A percentile compares a stretch with the other conserved stretches of the same genome.
phyloP scores from a whole-genome alignment of 2,113 vertebrate genomes.

The Mohoua ochrocephala region DNA sequence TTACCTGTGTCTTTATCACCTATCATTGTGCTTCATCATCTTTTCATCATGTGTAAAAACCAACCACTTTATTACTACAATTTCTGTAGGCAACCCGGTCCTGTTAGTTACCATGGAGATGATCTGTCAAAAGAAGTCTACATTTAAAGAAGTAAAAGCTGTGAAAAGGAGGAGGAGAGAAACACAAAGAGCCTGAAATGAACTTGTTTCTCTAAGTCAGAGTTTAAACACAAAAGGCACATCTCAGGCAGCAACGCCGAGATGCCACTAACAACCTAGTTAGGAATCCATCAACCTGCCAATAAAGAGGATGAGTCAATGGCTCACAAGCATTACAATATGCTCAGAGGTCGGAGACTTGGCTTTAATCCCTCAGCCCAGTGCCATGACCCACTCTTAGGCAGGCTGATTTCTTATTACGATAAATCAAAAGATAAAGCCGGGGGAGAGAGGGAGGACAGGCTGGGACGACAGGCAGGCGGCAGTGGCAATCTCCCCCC shows the following conservation, averaged over 20 bases:
- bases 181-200: slow-evolving; percentile 55
- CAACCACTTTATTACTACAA: slow-evolving; percentile 60
- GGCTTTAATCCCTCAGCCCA: background rate
- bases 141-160: slow-evolving; percentile 51
- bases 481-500: background rate
- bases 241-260: background rate
- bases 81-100: slow-evolving; percentile 46
- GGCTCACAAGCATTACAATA: background rate
- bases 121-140: slow-evolving; percentile 47
- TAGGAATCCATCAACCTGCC: slow-evolving; percentile 48
- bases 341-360: background rate
- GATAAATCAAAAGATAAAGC: background rate
- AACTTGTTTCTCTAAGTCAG: slow-evolving; percentile 56
- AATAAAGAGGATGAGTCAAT: slow-evolving; percentile 15
- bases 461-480: background rate
- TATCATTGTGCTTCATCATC: slow-evolving; percentile 71
- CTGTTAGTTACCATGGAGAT: slow-evolving; percentile 61
- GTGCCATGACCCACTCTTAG: background rate
- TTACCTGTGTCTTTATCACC: slow-evolving; percentile 79
- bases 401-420: background rate
- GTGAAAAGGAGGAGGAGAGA: slow-evolving; percentile 44
- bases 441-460: background rate
- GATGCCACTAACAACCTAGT: slow-evolving; percentile 9
- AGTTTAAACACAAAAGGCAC: slow-evolving; percentile 40
- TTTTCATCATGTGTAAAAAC: slow-evolving; percentile 68